These are phyloP conservation scores for Eurystomus gularis DNA, from an alignment of 2,113 vertebrate species.

Conservation along the genomic window DNA sequence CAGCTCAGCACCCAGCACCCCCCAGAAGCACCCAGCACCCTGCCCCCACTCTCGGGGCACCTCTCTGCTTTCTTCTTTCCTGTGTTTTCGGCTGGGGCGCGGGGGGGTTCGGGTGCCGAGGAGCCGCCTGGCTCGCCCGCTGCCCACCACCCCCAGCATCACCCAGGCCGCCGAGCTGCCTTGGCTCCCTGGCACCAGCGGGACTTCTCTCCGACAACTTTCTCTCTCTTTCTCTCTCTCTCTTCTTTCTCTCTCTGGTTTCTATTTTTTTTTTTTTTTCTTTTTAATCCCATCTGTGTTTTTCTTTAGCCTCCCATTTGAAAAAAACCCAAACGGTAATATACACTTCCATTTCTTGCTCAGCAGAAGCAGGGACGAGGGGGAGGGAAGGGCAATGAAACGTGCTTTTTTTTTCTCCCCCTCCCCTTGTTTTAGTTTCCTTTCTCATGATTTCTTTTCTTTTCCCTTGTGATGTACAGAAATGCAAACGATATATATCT, in stretches of 20 bases:
- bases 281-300: conserved; percentile 83
- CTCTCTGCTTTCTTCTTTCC: conserved; percentile 48
- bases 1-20: not conserved
- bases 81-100: not conserved
- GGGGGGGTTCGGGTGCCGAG: not conserved
- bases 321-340: conserved; percentile 78
- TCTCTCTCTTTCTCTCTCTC: conserved; percentile 48
- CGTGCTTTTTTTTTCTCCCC: not conserved
- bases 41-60: not conserved
- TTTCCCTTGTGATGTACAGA: conserved; percentile 74
- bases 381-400: conserved; percentile 62
- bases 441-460: conserved; percentile 54
- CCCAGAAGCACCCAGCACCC: conserved; percentile 37
- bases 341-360: conserved; percentile 79
- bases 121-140: not conserved
- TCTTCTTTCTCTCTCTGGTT: conserved; percentile 49
- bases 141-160: not conserved
- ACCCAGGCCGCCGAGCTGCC: conserved; percentile 11
- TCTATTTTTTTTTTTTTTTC: conserved; percentile 56
- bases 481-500: conserved; percentile 74
- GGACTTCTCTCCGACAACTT: conserved; percentile 50
- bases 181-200: conserved; percentile 27
- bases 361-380: conserved; percentile 73
- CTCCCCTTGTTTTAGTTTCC: conserved; percentile 44
- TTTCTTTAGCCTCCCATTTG: conserved; percentile 85